Evolutionary conservation across 2,113 vertebrate species (phyloP), one percentile per base, ranked within the genome.

Genomic region (Butorides virescens): DNA sequence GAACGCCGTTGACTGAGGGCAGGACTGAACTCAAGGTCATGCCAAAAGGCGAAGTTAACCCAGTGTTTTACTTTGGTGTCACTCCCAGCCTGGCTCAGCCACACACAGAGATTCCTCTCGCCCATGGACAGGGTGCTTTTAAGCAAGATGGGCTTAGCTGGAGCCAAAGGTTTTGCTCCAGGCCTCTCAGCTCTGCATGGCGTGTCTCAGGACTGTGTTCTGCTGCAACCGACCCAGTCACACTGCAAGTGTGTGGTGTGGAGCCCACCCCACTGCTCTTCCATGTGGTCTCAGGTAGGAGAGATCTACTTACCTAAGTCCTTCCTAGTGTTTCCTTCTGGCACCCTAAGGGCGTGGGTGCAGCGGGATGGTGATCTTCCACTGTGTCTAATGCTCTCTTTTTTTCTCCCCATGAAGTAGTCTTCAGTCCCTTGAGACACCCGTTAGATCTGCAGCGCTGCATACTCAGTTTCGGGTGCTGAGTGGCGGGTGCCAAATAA

Each of bases 41-140:
- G 29, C 34, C 49, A 61, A 72, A 88, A 79, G 67, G 39, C 36
- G 53, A 65, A 93, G 66, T 27, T 46, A 90, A 58, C 19, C 1
- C 66, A 53, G 11, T 9, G 21, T 55, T 95, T 67, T 23, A 22
- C 44, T 72, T 16, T 1, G 11, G 25, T n/a, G 26, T 66, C 10
- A 1, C 49, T 44, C 52, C 47, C 72, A 44, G 46, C 15, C 36
- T 79, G 39, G 79, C 30, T 73, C 22, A 81, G 86, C 74, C 1
- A 2, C 82, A 72, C 17, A 29, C 2, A 1, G 0, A 0, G 62
- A 67, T 53, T 77, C 27, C 30, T 81, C 50, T 81, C 1, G 0
- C 83, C 34, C 1, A 27, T 0, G 0, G 47, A 49, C 21, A 49
- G 11, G 29, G 53, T 56, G 63, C n/a, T 73, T 76, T 90, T 47